These are phyloP conservation scores for Capreolus pygargus DNA, from an alignment of 2,113 vertebrate genomes.

Conservation along the genomic window DNA sequence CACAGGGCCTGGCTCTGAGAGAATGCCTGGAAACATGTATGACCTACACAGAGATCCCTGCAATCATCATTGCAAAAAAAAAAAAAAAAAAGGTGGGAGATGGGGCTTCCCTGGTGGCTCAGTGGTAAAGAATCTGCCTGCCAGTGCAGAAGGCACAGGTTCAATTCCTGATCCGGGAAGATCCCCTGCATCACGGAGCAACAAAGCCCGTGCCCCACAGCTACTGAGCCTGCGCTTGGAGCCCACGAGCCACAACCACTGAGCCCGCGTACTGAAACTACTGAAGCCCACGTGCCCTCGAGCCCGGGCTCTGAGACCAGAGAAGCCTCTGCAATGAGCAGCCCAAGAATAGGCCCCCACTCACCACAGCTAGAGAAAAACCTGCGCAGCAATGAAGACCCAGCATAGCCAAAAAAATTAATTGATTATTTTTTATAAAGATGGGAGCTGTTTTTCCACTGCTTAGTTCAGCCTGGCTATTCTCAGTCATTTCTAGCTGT, in stretches of 20 bases:
- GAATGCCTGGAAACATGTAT: accelerated
- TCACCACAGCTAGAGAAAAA: background rate
- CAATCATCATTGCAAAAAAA: background rate
- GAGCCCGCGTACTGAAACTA: background rate
- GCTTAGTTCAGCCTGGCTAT: background rate
- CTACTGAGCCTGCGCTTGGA: background rate
- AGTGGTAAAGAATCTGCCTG: background rate
- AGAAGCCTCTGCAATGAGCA: background rate
- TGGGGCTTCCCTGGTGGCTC: background rate
- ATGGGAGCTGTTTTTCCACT: accelerated
- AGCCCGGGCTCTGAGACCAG: background rate
- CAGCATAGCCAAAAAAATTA: background rate
- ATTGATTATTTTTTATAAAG: background rate
- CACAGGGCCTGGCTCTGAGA: background rate
- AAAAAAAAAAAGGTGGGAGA: background rate
- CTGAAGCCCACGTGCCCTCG: accelerated
- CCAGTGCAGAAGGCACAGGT: background rate
- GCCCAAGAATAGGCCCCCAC: background rate
- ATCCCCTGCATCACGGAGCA: accelerated
- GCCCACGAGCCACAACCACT: background rate
- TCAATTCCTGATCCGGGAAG: background rate
- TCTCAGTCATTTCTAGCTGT: too few species aligned
- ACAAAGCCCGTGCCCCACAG: background rate
- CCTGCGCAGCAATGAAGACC: background rate
- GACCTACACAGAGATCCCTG: too few species aligned